phyloP scores from a whole-genome alignment of 2,797 vertebrate genomes.

The Stomatorhinus walkeri region DNA sequence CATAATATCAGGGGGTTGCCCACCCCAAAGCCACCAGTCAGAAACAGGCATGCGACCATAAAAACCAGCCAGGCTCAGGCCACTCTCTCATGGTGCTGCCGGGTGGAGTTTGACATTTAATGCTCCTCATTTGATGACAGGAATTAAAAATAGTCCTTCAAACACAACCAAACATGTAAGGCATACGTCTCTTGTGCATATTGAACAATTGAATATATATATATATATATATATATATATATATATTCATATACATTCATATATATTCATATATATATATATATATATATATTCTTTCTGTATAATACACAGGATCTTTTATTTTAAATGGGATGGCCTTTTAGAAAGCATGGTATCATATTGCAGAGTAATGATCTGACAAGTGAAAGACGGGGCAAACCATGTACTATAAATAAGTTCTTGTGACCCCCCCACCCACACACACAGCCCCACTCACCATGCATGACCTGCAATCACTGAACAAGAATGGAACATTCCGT shows the following conservation, averaged over 20 bases:
- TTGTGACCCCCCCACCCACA: not conserved
- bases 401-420: not conserved
- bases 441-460: not conserved
- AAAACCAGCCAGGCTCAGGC: slow-evolving; percentile 28
- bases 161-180: not conserved
- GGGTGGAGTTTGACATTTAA: slow-evolving; percentile 2
- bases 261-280: no score
- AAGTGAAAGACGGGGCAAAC: slow-evolving; percentile 35
- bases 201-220: not conserved
- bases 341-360: slow-evolving; percentile 39
- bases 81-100: slow-evolving; percentile 5
- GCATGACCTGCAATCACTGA: not conserved
- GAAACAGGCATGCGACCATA: slow-evolving; percentile 34
- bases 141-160: not conserved
- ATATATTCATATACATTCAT: no score
- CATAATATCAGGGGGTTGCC: slow-evolving; percentile 17
- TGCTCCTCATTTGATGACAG: not conserved
- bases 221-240: not conserved
- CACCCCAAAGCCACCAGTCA: slow-evolving; percentile 49
- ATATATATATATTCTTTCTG: not conserved
- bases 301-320: slow-evolving; percentile 12
- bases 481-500: not conserved
- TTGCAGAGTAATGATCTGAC: slow-evolving; percentile 46
- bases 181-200: not conserved
- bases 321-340: slow-evolving; percentile 41